These are phyloP conservation scores for Euproctis similis DNA, from an alignment of 2,888 invertebrate species.

Conservation along the genomic window DNA sequence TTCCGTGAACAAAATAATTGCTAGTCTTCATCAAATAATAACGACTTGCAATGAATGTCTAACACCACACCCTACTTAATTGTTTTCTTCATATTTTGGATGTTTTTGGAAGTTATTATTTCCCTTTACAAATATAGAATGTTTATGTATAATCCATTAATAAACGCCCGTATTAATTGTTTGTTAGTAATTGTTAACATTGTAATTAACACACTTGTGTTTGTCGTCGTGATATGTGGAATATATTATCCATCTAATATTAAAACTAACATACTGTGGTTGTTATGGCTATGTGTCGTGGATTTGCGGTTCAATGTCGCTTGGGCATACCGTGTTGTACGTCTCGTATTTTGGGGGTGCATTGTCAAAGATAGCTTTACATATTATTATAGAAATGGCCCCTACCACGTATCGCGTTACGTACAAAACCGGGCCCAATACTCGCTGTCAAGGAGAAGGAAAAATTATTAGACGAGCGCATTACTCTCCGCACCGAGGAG, in stretches of 20 bases:
- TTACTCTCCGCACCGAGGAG: conserved; percentile 92
- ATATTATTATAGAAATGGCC: conserved; percentile 77
- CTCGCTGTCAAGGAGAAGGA: conserved; percentile 91
- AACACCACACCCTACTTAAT: neutral
- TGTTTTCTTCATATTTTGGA: neutral
- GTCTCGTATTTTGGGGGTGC: conserved; percentile 51
- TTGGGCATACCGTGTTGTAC: conserved; percentile 45
- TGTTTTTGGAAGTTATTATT: conserved; percentile 12
- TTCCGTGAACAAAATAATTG: conserved; percentile 30
- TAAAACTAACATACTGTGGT: conserved; percentile 36
- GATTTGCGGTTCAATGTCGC: conserved; percentile 50
- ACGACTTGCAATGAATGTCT: neutral
- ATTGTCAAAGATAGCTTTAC: conserved; percentile 70
- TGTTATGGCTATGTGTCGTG: conserved; percentile 21
- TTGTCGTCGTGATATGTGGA: no score
- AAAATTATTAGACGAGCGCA: conserved; percentile 91
- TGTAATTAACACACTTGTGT: conserved; percentile 58
- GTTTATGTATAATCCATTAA: conserved; percentile 44
- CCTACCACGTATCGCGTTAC: conserved; percentile 90
- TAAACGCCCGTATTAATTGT: conserved; percentile 37
- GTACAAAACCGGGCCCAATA: conserved; percentile 88
- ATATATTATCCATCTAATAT: no score
- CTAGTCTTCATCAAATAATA: neutral
- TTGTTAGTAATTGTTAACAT: conserved; percentile 51
- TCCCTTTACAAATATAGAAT: conserved; percentile 32